A percentile compares a stretch with the other conserved stretches of the same genome.
These are phyloP conservation scores for Onthophagus sagittarius DNA, from an alignment of 2,888 invertebrate species.

Conservation along the genomic window DNA sequence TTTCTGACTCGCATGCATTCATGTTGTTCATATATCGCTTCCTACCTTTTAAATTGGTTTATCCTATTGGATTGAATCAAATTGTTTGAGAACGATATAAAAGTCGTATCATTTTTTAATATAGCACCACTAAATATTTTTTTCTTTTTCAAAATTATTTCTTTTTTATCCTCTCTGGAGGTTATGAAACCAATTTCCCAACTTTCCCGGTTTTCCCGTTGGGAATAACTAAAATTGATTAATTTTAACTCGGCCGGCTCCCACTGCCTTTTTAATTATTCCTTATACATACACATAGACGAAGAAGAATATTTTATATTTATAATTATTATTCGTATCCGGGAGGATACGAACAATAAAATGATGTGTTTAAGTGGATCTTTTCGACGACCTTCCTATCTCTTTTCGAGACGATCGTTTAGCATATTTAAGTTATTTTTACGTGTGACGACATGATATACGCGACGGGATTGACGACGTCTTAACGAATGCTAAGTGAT, in stretches of 20 bases:
- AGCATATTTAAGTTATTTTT: not conserved
- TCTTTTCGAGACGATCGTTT: not conserved
- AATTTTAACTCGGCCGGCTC: no score
- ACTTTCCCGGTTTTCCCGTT: no score
- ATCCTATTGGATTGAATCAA: not conserved
- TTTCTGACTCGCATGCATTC: not conserved
- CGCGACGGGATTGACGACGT: not conserved
- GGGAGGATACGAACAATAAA: not conserved
- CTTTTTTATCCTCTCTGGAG: no score
- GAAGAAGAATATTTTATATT: not conserved
- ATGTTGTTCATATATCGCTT: not conserved
- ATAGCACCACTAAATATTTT: no score
- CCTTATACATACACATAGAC: no score
- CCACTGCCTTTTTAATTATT: no score
- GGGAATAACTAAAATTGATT: no score
- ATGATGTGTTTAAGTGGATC: not conserved
- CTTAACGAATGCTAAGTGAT: not conserved
- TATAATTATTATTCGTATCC: not conserved
- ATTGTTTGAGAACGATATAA: not conserved
- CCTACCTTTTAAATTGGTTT: not conserved
- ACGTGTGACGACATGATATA: not conserved
- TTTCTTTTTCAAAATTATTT: no score
- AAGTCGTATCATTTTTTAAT: not conserved
- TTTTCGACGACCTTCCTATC: not conserved
- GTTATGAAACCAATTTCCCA: no score